A percentile compares a stretch with the other conserved stretches of the same genome.
Evolutionary conservation across 2,113 vertebrate genomes (phyloP).

Genomic region (Lucifuga dentata): DNA sequence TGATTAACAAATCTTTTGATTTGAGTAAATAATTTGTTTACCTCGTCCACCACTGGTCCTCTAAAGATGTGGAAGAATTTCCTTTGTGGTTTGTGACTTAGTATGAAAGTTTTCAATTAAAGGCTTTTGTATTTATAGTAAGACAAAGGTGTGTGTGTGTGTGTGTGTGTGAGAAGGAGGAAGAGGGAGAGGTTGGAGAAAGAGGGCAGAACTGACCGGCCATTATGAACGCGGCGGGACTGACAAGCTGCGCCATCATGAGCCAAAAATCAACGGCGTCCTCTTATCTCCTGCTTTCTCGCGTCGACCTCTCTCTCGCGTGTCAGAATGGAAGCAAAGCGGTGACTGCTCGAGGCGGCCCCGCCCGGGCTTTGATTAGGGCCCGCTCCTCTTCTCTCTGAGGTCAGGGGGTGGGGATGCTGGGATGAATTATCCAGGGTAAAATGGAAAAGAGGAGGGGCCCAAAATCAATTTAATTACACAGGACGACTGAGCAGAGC

Average conservation of each 20-base stretch:
- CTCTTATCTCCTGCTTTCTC: slow-evolving; percentile 35
- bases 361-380: neutral
- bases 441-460: neutral
- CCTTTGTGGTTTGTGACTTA: too few relatives aligned
- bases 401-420: neutral
- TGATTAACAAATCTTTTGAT: too few relatives aligned
- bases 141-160: neutral
- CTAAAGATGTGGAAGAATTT: too few relatives aligned
- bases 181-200: too few relatives aligned
- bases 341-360: neutral
- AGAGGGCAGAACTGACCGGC: neutral
- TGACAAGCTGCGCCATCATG: slow-evolving; percentile 22
- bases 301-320: neutral
- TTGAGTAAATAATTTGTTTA: too few relatives aligned
- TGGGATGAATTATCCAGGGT: slow-evolving; percentile 6
- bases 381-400: neutral
- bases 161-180: neutral
- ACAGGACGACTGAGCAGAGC: slow-evolving; percentile 47
- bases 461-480: slow-evolving; percentile 60
- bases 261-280: slow-evolving; percentile 49
- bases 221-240: neutral
- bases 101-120: too few relatives aligned
- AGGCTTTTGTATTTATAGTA: too few relatives aligned
- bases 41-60: too few relatives aligned
- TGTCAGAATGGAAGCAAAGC: neutral